These are phyloP conservation scores for Cyrtorhinus lividipennis DNA, from an alignment of 1,140 invertebrate species.

Conservation along the genomic window DNA sequence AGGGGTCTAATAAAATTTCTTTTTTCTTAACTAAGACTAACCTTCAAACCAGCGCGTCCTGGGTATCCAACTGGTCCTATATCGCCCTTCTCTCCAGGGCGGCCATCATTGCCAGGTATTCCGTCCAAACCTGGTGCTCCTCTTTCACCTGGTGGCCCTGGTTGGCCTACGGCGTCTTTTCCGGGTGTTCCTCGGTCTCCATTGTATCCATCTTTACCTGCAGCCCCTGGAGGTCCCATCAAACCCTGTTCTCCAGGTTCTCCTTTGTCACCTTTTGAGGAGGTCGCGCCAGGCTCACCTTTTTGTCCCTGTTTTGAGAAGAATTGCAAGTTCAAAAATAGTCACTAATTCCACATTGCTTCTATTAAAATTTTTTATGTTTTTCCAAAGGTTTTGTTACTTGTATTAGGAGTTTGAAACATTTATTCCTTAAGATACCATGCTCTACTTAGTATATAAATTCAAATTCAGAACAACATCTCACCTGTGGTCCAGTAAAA, in stretches of 20 bases:
- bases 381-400: too few species aligned
- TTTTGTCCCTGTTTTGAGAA: background rate
- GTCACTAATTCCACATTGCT: too few species aligned
- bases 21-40: too few species aligned
- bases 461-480: too few species aligned
- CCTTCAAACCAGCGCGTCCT: background rate
- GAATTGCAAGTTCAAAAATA: too few species aligned
- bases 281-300: background rate
- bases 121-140: constrained; percentile 14
- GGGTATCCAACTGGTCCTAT: constrained; percentile 6
- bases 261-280: background rate
- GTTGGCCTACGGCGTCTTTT: background rate
- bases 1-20: too few species aligned
- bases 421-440: too few species aligned
- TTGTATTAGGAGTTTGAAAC: too few species aligned
- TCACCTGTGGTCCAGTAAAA: background rate
- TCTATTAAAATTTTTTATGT: too few species aligned
- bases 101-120: background rate
- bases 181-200: background rate
- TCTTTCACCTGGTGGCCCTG: background rate
- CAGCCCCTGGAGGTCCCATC: background rate
- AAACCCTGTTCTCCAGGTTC: background rate
- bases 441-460: too few species aligned
- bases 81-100: background rate
- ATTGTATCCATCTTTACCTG: background rate